phyloP scores from a whole-genome alignment of 2,888 invertebrate species.

The Scaeva pyrastri region DNA sequence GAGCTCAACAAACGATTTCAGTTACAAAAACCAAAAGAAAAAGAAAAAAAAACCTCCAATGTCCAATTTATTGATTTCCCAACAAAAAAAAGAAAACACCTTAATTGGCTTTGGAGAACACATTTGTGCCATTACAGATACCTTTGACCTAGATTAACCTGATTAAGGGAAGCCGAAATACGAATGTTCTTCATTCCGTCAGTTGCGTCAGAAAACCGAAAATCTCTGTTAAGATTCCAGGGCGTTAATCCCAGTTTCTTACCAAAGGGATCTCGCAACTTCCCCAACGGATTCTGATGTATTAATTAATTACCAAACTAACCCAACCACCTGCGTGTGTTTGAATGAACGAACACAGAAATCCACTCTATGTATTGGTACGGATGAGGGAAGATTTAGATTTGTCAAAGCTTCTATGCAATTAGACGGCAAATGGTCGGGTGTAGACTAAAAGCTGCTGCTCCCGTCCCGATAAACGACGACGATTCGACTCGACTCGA shows the following conservation, averaged over 20 bases:
- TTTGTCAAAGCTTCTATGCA: constrained; percentile 68
- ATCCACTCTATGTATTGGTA: constrained; percentile 13
- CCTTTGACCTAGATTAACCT: constrained; percentile 48
- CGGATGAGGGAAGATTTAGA: constrained; percentile 65
- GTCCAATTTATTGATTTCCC: constrained; percentile 18
- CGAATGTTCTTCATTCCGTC: neutral
- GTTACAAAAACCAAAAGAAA: neutral
- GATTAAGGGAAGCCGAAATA: neutral
- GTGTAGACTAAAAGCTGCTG: constrained; percentile 16
- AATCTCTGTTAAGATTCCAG: constrained; percentile 49
- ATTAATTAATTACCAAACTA: constrained; percentile 70
- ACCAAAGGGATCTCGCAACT: constrained; percentile 48
- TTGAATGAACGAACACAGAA: constrained; percentile 12
- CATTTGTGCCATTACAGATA: constrained; percentile 16
- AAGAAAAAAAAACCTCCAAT: neutral
- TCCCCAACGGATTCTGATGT: constrained; percentile 47
- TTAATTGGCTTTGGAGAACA: constrained; percentile 14
- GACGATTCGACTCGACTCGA: neutral
- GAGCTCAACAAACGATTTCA: constrained; percentile 13
- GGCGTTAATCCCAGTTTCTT: constrained; percentile 25
- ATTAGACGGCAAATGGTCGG: constrained; percentile 48
- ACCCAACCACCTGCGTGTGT: constrained; percentile 54
- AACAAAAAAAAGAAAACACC: constrained; percentile 18
- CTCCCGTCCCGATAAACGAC: constrained; percentile 56
- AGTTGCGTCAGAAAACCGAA: constrained; percentile 36